Base-by-base conservation (phyloP, 2,797 vertebrate genomes). In the Artibeus lituratus region DNA sequence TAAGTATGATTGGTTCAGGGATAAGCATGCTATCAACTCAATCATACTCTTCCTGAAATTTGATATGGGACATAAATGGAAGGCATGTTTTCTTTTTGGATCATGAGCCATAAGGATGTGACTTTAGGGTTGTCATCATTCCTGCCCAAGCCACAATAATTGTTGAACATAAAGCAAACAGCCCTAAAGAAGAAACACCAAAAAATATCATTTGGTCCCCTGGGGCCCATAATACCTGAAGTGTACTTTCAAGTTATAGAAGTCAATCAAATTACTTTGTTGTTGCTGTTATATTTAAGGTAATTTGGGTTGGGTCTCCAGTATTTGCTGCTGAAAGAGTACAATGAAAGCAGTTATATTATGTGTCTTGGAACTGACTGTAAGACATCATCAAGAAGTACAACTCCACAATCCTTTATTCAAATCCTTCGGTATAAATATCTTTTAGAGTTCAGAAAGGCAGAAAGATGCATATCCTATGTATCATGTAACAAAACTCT, bases 391-490 rank as follows among this genome's bases (percentile, higher is more conserved):
- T 47, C 29, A 15, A 19, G 29, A 39, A 87, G 70, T 59, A 57
- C 29, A 44, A 39, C n/a, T 83, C 70, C 7, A 21, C 29, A 62
- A 14, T 92, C 51, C 29, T 87, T 88, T 42, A 69, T 88, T 16
- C 22, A 83, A 70, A 62, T 37, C 12, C 10, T 84, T 53, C 51
- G 44, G 32, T 5, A 15, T 32, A 65, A 73, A 65, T 77, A 39
- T n/a, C 21, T 59, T 90, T 84, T 29, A 69, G 51, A 94, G 47
- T 72, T 95, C 51, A 59, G 80, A 84, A 89, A 95, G 26, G 24
- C 32, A 59, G 10, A 77, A 62, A 92, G 44, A 26, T 88, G 22
- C 7, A 19, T 32, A 26, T 39, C 62, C 10, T 9, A 32, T 14
- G 15, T 14, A 5, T 76, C 44, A 44, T 32, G 19, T 62, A 88